These are phyloP conservation scores for Philopotamus ludificatus DNA, from an alignment of 1,140 invertebrate genomes.

Conservation along the genomic window DNA sequence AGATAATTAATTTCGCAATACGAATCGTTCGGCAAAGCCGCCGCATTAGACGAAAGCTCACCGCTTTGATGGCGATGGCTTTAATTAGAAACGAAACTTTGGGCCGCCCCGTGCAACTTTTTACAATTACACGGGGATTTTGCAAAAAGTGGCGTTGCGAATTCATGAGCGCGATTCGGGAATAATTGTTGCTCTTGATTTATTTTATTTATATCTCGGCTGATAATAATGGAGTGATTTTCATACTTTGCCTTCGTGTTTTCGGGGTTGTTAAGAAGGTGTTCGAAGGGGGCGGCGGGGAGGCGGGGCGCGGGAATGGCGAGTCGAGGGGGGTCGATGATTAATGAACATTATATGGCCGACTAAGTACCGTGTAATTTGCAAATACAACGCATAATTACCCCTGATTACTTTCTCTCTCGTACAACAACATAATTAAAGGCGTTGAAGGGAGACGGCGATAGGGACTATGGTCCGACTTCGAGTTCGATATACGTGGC, in stretches of 20 bases:
- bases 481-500: constrained; percentile 6
- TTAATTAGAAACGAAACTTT: constrained; percentile 17
- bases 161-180: no score
- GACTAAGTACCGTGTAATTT: constrained; percentile 61
- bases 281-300: neutral
- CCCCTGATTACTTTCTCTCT: constrained; percentile 41
- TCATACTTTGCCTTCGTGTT: constrained; percentile 4
- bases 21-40: constrained; percentile 35
- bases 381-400: constrained; percentile 60
- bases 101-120: no score
- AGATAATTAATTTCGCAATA: constrained; percentile 42
- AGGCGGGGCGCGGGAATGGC: neutral
- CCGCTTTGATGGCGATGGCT: neutral
- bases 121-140: no score
- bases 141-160: no score
- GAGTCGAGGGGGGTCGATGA: constrained; percentile 44
- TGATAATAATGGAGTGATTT: constrained; percentile 10
- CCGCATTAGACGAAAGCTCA: constrained; percentile 30
- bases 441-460: constrained; percentile 1
- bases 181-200: neutral
- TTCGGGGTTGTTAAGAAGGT: constrained; percentile 10
- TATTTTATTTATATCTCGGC: neutral
- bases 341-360: constrained; percentile 60
- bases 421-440: constrained; percentile 14
- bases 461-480: neutral